Conservation (phyloP, 2,888 invertebrate genomes). For the Deroplatys truncata region DNA sequence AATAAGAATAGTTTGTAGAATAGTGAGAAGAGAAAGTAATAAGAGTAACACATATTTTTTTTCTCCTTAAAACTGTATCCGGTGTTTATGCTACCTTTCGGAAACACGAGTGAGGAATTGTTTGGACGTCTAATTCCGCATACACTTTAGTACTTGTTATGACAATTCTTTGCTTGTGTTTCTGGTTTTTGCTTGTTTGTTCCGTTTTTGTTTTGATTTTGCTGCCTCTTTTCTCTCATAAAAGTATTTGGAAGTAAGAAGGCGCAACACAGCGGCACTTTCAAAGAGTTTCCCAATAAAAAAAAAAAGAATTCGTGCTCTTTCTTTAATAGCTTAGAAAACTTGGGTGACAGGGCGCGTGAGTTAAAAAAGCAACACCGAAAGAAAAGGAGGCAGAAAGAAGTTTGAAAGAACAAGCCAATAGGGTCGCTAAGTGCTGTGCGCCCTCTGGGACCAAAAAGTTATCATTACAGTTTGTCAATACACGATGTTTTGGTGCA, state of each 20-base stretch:
- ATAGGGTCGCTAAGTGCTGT: neutral
- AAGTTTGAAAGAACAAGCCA: neutral
- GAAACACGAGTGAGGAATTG: no score
- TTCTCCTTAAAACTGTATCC: no score
- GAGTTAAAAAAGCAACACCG: neutral
- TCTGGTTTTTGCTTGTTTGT: neutral
- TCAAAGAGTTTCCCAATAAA: neutral
- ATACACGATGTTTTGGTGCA: neutral
- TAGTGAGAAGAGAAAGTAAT: no score
- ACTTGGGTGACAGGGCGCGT: neutral
- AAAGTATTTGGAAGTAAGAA: neutral
- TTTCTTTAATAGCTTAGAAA: neutral
- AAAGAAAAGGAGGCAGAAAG: neutral
- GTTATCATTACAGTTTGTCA: neutral
- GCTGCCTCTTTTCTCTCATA: neutral
- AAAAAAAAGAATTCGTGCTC: neutral
- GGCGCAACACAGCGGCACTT: neutral
- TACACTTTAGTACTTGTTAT: neutral
- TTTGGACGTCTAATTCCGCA: no score
- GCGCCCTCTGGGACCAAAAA: neutral
- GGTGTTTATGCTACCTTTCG: no score
- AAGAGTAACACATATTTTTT: no score
- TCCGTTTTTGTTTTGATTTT: neutral
- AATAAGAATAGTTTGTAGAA: no score
- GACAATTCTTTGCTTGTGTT: neutral